A percentile compares a stretch with the other conserved stretches of the same genome.
Conservation (phyloP, 2,113 vertebrate genomes). For the Hippocampus mohnikei region DNA sequence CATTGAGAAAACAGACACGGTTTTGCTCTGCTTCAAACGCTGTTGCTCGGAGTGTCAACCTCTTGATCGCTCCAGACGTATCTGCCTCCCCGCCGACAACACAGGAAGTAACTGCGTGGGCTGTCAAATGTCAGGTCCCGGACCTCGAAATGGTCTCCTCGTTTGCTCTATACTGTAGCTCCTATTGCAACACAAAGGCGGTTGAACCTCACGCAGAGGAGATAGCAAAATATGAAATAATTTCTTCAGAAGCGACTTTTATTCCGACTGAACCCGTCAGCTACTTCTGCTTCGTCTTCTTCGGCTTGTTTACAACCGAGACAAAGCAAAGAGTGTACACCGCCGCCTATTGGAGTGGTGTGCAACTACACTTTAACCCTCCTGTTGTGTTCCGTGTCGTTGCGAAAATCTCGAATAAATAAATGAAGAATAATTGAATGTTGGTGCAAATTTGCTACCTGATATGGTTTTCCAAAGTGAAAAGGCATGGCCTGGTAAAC, state of each 20-base stretch:
- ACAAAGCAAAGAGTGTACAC: not conserved
- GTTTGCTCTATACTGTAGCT: not conserved
- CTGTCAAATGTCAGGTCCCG: slow-evolving; percentile 1
- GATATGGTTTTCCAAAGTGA: too few species aligned
- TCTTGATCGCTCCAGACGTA: not conserved
- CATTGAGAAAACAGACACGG: slow-evolving; percentile 44
- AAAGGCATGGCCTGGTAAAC: too few species aligned
- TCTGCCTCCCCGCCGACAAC: slow-evolving; percentile 18
- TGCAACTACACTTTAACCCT: not conserved
- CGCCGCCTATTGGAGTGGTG: not conserved
- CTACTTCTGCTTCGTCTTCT: not conserved
- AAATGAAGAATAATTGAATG: too few species aligned
- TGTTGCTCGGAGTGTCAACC: not conserved
- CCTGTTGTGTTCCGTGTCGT: not conserved
- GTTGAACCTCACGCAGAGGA: too few species aligned
- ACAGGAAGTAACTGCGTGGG: slow-evolving; percentile 53
- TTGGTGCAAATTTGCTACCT: too few species aligned
- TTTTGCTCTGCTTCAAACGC: not conserved
- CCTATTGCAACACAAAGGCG: too few species aligned
- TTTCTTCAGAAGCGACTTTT: not conserved
- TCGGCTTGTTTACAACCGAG: slow-evolving; percentile 1
- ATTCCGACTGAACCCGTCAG: not conserved
- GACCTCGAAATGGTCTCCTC: not conserved
- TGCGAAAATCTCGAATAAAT: too few species aligned
- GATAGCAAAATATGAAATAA: not conserved